Percentiles rank a stretch among this genome's conserved stretches.
These are phyloP conservation scores for Cinclus mexicanus DNA, from an alignment of 2,113 vertebrate species.

Conservation along the genomic window DNA sequence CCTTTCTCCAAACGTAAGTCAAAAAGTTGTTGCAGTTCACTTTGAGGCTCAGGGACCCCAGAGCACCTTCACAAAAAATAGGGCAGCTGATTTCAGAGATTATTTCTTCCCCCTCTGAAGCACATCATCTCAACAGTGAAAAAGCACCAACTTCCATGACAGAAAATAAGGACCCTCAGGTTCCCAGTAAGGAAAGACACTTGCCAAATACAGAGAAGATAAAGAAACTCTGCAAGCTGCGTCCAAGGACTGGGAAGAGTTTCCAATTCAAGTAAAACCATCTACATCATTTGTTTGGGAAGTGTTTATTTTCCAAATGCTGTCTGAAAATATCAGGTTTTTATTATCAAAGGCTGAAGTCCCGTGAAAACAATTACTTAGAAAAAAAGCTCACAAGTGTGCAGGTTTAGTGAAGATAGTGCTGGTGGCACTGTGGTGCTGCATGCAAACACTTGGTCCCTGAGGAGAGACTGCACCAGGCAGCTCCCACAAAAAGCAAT, in stretches of 20 bases:
- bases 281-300: fast-evolving
- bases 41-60: neutral
- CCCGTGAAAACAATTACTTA: neutral
- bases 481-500: neutral
- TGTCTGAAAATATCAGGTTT: neutral
- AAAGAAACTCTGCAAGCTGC: neutral
- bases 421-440: neutral
- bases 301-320: neutral
- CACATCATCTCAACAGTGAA: neutral
- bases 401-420: neutral
- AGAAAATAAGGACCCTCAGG: neutral
- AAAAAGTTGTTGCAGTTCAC: neutral
- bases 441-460: neutral
- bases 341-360: neutral
- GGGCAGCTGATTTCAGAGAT: fast-evolving
- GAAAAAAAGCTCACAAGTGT: neutral
- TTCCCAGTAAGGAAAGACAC: neutral
- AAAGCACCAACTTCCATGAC: neutral
- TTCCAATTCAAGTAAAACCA: neutral
- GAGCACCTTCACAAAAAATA: neutral
- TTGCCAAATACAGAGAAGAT: neutral
- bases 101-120: neutral
- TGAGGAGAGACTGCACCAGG: neutral
- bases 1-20: neutral
- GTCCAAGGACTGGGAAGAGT: neutral